Percentiles rank a stretch among this genome's conserved stretches.
Evolutionary conservation across 2,113 vertebrate species (phyloP).

Genomic region (Tragulus kanchil): DNA sequence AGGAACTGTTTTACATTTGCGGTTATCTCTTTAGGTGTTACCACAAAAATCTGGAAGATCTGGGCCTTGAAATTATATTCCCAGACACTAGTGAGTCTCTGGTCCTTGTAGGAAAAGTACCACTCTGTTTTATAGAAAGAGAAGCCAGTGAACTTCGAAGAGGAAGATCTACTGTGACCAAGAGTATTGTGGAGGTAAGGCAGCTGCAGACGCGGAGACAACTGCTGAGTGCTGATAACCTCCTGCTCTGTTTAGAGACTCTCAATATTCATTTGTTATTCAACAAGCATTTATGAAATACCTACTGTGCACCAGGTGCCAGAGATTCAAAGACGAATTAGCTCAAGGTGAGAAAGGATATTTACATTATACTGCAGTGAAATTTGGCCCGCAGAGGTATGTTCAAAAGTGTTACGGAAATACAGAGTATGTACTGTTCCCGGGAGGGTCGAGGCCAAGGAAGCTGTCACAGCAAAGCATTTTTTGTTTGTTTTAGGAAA

Average conservation of each 20-base stretch:
- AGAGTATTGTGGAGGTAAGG: constrained; percentile 94
- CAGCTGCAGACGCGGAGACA: not conserved
- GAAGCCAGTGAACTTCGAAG: constrained; percentile 94
- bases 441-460: not conserved
- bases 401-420: constrained; percentile 13
- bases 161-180: constrained; percentile 92
- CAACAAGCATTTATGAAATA: not conserved
- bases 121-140: constrained; percentile 95
- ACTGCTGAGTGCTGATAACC: not conserved
- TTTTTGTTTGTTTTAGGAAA: not conserved
- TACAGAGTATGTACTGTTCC: not conserved
- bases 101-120: constrained; percentile 93
- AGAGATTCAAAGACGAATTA: constrained; percentile 42
- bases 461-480: not conserved
- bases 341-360: not conserved
- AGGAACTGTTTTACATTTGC: constrained; percentile 47
- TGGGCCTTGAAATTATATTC: constrained; percentile 94
- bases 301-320: not conserved
- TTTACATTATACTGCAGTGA: constrained; percentile 11
- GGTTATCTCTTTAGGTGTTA: constrained; percentile 89
- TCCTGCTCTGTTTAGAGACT: constrained; percentile 45
- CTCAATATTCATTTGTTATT: not conserved
- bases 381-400: not conserved
- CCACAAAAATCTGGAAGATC: constrained; percentile 88
- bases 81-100: constrained; percentile 84